Evolutionary conservation across 1,140 invertebrate genomes (phyloP).

Genomic region (Drosophila obscura): DNA sequence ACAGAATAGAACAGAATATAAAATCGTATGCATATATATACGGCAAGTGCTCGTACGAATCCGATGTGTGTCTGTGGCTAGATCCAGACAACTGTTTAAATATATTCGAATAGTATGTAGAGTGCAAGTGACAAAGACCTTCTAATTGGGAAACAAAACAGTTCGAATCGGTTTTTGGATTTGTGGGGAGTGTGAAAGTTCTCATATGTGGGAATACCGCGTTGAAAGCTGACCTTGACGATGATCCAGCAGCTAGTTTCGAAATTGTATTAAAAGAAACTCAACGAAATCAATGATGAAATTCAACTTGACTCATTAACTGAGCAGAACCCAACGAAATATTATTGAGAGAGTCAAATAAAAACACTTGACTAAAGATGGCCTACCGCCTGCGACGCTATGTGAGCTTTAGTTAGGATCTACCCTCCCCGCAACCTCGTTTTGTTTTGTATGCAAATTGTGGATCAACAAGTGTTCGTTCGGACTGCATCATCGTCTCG

Average conservation of each 20-base stretch:
- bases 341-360: not conserved
- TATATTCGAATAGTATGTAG: constrained; percentile 14
- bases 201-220: constrained; percentile 26
- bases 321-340: not conserved
- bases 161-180: constrained; percentile 22
- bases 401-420: constrained; percentile 70
- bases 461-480: constrained; percentile 42
- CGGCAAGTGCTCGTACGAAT: constrained; percentile 2
- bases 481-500: constrained; percentile 23
- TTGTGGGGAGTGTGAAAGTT: constrained; percentile 31
- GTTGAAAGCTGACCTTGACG: constrained; percentile 55
- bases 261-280: constrained; percentile 17
- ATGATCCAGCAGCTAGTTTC: constrained; percentile 28
- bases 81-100: constrained; percentile 26
- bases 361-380: constrained; percentile 44
- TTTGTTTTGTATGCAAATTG: not conserved
- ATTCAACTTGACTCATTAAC: constrained; percentile 9
- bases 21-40: constrained; percentile 31
- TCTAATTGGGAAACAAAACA: constrained; percentile 44
- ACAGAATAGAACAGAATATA: constrained; percentile 40
- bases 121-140: constrained; percentile 49
- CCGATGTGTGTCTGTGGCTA: constrained; percentile 25
- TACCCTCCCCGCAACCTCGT: not conserved
- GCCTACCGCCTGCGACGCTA: constrained; percentile 67
- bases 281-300: constrained; percentile 27